Evolutionary conservation across 2,888 invertebrate species (phyloP), one percentile per base, ranked within the genome.

Genomic region (Pogonocherus hispidulus): DNA sequence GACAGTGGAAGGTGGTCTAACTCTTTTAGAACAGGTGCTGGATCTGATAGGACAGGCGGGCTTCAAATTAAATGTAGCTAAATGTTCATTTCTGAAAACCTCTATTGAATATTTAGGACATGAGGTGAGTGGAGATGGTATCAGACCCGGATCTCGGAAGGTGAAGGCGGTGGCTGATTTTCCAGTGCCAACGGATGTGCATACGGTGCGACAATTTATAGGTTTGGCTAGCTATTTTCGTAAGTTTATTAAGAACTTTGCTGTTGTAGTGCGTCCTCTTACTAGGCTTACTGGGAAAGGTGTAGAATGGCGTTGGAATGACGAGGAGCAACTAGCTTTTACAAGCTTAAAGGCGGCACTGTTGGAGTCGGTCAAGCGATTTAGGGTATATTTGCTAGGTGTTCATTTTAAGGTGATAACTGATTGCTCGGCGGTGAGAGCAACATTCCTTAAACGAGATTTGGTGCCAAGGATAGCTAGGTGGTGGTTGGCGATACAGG

Each of bases 391-490:
- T 56, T 35, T 76, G 23, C 19, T 66, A 5, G 75, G 75, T 8
- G 27, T 66, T 35, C 52, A 68, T 32, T 77, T 77, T 41, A 76
- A 59, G 32, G 49, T 77, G n/a, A 62, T 78, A 6, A 74, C 76
- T 22, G 73, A 77, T 51, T 77, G 74, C 66, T 20, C 41, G 9
- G 77, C 75, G 8, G 73, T 77, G 4, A 57, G 74, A 18, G 54
- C 63, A 6, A 71, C 78, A 9, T 46, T 74, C 6, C 8, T 37
- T 8, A 77, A 78, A 22, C 46, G 62, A 32, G 75, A 78, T 54
- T 46, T 77, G 37, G 72, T n/a, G n/a, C n/a, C n/a, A n/a, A n/a
- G n/a, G n/a, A n/a, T n/a, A n/a, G n/a, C n/a, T n/a, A n/a, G n/a
- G n/a, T n/a, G n/a, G n/a, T n/a, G n/a, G n/a, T n/a, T n/a, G n/a